Evolutionary conservation across 2,888 invertebrate species (phyloP), one percentile per base, ranked within the genome.

Genomic region (Microctonus brassicae): DNA sequence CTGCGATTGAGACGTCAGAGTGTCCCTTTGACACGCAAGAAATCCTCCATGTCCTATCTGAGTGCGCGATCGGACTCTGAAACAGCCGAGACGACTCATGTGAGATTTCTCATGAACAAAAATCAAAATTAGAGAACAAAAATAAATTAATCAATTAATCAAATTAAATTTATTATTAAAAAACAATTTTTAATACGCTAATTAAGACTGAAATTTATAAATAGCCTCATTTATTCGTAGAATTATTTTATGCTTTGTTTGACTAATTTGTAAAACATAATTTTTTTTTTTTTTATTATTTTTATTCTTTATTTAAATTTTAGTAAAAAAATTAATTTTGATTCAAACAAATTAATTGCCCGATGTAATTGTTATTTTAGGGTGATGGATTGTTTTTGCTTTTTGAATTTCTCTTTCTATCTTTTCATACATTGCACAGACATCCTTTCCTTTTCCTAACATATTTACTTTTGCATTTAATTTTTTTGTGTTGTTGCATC

Each of bases 21-120:
- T 77, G 84, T 80, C 72, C 87, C 87, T 75, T 78, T 87, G 82
- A 84, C 86, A 73, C 84, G 87, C 82, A 87, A 87, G 86, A 87
- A 87, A 84, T 87, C 87, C 57, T 86, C 87, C 76, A 86, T 87
- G 84, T 87, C 87, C 76, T 87, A 86, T 83, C 82, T 85, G 79
- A 87, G 87, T 75, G 87, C 87, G 78, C 86, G 83, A 78, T 87
- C 86, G 77, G 87, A 87, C 78, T 83, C 84, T 76, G 87, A 85
- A 73, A 86, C 86, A 76, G 86, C 84, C 78, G 82, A 83, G 80
- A 83, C 84, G 72, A 84, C 82, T 76, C 87, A 87, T 80, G 87
- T 87, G 87, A 87, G 87, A 86, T 78, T 78, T 75, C 66, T 53
- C 58, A 42, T 79, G 73, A 67, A 58, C 58, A 58, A 29, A 63